Conservation (phyloP, 2,113 vertebrate species). For the Dicaeum eximium region DNA sequence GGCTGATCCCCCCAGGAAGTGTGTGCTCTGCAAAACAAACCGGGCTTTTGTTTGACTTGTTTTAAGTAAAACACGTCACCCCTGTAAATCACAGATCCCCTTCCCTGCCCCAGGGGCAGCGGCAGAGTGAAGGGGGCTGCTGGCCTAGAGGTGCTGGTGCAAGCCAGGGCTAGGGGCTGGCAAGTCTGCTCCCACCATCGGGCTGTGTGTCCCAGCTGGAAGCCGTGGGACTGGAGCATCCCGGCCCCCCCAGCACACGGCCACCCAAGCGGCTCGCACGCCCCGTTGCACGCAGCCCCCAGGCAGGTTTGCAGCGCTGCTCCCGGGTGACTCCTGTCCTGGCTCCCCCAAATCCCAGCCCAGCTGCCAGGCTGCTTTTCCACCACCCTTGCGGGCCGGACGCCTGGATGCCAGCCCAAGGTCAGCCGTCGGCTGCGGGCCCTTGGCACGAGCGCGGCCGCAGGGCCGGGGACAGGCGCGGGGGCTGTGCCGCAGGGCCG, state of each 20-base stretch:
- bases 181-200: neutral
- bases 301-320: rapidly evolving
- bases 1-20: constrained; percentile 26
- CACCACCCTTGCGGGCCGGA: neutral
- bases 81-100: constrained; percentile 21
- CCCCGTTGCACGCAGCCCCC: rapidly evolving
- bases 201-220: rapidly evolving
- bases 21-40: neutral
- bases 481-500: neutral
- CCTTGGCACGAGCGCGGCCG: neutral
- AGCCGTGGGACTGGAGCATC: rapidly evolving
- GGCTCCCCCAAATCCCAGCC: neutral
- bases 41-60: constrained; percentile 43
- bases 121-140: neutral
- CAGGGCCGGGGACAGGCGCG: neutral
- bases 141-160: neutral
- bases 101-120: neutral
- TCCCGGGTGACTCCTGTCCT: rapidly evolving
- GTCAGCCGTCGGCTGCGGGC: neutral
- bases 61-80: constrained; percentile 32
- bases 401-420: neutral
- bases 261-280: rapidly evolving
- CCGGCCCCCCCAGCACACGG: rapidly evolving
- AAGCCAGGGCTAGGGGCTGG: neutral
- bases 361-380: neutral